Evolutionary conservation across 2,797 vertebrate species (phyloP).

Genomic region (Helostoma temminkii): DNA sequence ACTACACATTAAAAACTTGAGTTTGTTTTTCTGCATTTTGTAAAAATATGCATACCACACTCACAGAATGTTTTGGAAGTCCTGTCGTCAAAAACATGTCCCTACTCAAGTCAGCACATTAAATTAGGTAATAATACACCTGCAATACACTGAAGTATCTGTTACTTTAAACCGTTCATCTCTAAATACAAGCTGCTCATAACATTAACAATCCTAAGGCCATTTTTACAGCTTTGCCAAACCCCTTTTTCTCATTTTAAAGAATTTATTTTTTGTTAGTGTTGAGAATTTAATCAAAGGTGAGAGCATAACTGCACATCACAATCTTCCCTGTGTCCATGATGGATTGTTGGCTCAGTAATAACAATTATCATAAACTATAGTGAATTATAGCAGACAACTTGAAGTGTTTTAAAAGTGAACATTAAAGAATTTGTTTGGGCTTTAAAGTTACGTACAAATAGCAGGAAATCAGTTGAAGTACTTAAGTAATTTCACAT

Average conservation of each 20-base stretch:
- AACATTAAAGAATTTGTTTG: neutral
- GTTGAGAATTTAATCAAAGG: neutral
- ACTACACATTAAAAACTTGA: neutral
- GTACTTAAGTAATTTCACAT: neutral
- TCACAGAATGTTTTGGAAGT: neutral
- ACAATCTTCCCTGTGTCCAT: neutral
- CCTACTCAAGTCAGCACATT: neutral
- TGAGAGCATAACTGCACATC: neutral
- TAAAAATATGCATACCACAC: neutral
- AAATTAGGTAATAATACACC: neutral
- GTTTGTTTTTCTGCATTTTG: neutral
- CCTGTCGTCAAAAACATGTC: neutral
- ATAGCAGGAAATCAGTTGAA: neutral
- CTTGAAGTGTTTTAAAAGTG: neutral
- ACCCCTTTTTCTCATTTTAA: neutral
- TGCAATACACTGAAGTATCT: conserved; percentile 10
- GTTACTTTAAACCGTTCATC: conserved; percentile 12
- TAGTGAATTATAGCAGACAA: neutral
- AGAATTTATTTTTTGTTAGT: neutral
- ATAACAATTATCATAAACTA: neutral
- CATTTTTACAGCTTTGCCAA: conserved; percentile 32
- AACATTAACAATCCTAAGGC: neutral
- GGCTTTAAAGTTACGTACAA: neutral
- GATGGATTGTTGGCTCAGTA: neutral
- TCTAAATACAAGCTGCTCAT: neutral